Conservation (phyloP, 2,888 invertebrate genomes). For the Anaspis maculata region DNA sequence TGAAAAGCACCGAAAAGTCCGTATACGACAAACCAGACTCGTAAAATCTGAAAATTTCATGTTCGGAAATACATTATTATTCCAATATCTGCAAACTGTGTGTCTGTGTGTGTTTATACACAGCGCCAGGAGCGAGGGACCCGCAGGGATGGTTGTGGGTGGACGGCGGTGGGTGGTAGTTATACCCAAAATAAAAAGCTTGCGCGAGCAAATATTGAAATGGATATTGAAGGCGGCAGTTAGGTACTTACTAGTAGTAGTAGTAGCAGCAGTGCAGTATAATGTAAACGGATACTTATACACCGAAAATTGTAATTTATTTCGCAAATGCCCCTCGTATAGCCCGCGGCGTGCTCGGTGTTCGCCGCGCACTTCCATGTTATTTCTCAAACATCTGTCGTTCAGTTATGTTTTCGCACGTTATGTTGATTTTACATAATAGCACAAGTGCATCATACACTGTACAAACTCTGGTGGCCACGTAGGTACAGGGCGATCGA, state of each 20-base stretch:
- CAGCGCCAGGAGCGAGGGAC: too few relatives aligned
- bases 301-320: slow-evolving; percentile 24
- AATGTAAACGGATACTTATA: slow-evolving; percentile 17
- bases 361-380: slow-evolving; percentile 24
- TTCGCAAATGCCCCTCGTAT: slow-evolving; percentile 23
- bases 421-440: slow-evolving; percentile 33
- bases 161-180: slow-evolving; percentile 8
- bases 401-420: slow-evolving; percentile 35
- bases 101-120: slow-evolving; percentile 6
- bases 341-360: slow-evolving; percentile 1
- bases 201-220: slow-evolving; percentile 13
- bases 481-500: too few relatives aligned
- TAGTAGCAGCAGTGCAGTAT: too few relatives aligned
- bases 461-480: too few relatives aligned
- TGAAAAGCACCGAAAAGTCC: too few relatives aligned
- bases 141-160: too few relatives aligned
- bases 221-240: slow-evolving; percentile 9
- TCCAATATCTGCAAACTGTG: too few relatives aligned
- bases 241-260: too few relatives aligned
- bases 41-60: slow-evolving; percentile 18
- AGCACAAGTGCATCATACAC: slow-evolving; percentile 17
- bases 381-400: slow-evolving; percentile 31
- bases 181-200: slow-evolving; percentile 12
- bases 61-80: slow-evolving; percentile 16
- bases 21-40: too few relatives aligned